phyloP scores from a whole-genome alignment of 2,797 vertebrate species.

The Falco peregrinus region DNA sequence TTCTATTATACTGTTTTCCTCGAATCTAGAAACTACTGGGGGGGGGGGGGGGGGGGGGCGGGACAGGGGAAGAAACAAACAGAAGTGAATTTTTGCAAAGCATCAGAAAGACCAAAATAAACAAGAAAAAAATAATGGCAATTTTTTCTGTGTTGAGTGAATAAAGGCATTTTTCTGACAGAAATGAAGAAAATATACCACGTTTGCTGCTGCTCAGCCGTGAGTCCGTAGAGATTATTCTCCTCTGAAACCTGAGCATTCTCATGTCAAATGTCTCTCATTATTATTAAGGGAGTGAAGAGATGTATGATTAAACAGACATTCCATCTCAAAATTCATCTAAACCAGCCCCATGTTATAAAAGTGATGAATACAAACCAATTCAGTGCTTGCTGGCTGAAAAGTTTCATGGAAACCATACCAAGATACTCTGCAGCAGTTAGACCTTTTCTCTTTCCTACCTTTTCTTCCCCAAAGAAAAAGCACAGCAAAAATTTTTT shows the following conservation, averaged over 20 bases:
- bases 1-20: neutral
- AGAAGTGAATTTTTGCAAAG: neutral
- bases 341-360: neutral
- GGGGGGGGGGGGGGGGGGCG: too few species aligned
- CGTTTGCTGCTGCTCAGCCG: neutral
- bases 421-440: fast-evolving
- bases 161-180: neutral
- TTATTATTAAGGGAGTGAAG: neutral
- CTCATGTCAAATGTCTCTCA: neutral
- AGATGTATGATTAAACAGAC: neutral
- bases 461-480: neutral
- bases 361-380: neutral
- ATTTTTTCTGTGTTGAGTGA: neutral
- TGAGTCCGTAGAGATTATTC: neutral
- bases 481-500: neutral
- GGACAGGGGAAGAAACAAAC: too few species aligned
- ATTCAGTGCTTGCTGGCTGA: neutral
- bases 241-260: neutral
- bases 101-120: neutral
- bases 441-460: neutral
- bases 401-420: neutral
- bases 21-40: neutral
- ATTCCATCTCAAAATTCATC: neutral
- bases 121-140: neutral
- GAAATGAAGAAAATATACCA: neutral